Evolutionary conservation across 1,140 invertebrate genomes (phyloP), one percentile per base, ranked within the genome.

Genomic region (Frieseomelitta varia): DNA sequence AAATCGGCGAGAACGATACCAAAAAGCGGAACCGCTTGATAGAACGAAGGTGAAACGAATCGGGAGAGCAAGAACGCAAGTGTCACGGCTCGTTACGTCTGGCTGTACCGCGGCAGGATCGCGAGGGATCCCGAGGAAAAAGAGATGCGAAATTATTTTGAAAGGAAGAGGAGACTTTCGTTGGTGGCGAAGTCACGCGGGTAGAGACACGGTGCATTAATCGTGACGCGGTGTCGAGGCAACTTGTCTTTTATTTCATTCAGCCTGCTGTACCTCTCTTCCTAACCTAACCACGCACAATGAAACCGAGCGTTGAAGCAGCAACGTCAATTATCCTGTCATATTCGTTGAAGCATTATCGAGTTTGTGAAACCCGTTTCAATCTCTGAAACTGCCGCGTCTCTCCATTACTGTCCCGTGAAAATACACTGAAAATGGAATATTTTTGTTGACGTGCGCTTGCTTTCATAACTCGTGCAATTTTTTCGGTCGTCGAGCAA

Each of bases 91-190:
- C 91, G 91, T 93, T 94, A 92, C 87, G 77, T 91, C 90, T 84
- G 87, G 86, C 87, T 24, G 86, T 72, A 65, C 86, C 87, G 88
- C 86, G 86, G 90, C 87, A 84, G 87, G 65, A 89, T 80, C 82
- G 74, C 82, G 77, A 85, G 79, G 88, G 85, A 91, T 81, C 80
- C 88, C 77, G 86, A 81, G 79, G 73, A 47, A 91, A 91, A 92
- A 92, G n/a, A 92, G 91, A 91, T 81, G 88, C 85, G 89, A 89
- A 91, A 90, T 92, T 91, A 91, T 92, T 94, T 93, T 85, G 93
- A 94, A 94, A 94, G 94, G 91, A 94, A 94, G 93, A 93, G 93
- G 91, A 92, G 55, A 94, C 94, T 94, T 94, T 94, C 94, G 90
- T 94, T 94, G 89, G 92, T 89, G 91, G 91, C 87, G 81, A 91